phyloP scores from a whole-genome alignment of 2,113 vertebrate genomes.

The Rhegmatorhina hoffmannsi region DNA sequence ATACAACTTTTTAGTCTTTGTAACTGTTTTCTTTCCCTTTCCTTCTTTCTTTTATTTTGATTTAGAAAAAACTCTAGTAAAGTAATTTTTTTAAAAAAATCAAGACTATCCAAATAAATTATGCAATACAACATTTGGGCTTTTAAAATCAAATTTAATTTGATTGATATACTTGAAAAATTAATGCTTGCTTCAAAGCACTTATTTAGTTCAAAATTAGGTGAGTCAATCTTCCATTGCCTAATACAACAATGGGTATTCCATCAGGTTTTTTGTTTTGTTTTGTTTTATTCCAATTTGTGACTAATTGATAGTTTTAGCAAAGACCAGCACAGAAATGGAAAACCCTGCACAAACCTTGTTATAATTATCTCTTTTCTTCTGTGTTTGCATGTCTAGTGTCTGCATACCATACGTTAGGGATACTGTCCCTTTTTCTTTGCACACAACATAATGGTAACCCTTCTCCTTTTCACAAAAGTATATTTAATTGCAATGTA shows the following conservation, averaged over 20 bases:
- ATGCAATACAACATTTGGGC: slow-evolving; percentile 20
- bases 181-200: slow-evolving; percentile 43
- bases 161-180: slow-evolving; percentile 20
- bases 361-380: slow-evolving; percentile 80
- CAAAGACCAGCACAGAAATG: slow-evolving; percentile 57
- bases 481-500: slow-evolving; percentile 9
- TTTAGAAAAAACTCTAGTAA: slow-evolving; percentile 17
- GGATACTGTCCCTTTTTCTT: slow-evolving; percentile 53
- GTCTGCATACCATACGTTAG: slow-evolving; percentile 69
- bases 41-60: slow-evolving; percentile 47
- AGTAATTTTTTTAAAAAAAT: not conserved
- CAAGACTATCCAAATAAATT: slow-evolving; percentile 21
- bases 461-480: not conserved
- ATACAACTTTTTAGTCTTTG: slow-evolving; percentile 50
- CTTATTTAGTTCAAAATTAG: slow-evolving; percentile 47
- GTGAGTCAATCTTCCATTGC: slow-evolving; percentile 36
- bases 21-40: slow-evolving; percentile 48
- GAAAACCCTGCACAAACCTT: slow-evolving; percentile 73
- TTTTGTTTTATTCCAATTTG: not conserved
- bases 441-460: not conserved
- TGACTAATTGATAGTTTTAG: slow-evolving; percentile 33
- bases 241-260: slow-evolving; percentile 7
- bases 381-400: slow-evolving; percentile 75
- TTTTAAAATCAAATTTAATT: slow-evolving; percentile 37
- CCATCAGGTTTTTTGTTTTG: not conserved